Evolutionary conservation across 2,113 vertebrate species (phyloP).

Genomic region (Syrmaticus mikado): DNA sequence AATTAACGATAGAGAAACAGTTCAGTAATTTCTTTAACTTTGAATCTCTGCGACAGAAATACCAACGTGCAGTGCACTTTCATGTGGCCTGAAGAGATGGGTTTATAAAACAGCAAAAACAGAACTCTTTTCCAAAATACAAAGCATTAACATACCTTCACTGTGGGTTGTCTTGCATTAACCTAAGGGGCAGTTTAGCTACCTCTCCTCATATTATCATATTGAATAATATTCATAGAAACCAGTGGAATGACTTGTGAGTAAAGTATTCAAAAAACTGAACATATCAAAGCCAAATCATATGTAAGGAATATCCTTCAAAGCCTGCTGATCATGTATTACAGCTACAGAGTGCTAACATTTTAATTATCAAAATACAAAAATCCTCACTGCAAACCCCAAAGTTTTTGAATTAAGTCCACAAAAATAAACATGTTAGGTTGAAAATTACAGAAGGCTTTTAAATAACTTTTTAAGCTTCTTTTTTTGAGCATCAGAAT

Average conservation of each 20-base stretch:
- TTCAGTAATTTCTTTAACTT: constrained; percentile 8
- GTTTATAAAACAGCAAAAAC: not conserved
- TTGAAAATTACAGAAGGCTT: constrained; percentile 1
- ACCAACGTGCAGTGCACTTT: not conserved
- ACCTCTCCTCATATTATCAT: not conserved
- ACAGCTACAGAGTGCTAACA: not conserved
- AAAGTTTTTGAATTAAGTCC: constrained; percentile 25
- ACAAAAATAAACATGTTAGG: constrained; percentile 27
- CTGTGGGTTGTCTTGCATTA: not conserved
- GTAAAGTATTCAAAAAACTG: constrained; percentile 25
- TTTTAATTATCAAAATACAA: constrained; percentile 33
- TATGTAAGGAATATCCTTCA: constrained; percentile 46
- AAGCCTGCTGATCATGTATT: constrained; percentile 9
- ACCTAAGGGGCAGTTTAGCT: not conserved
- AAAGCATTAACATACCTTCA: not conserved
- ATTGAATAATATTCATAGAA: not conserved
- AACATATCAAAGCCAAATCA: constrained; percentile 24
- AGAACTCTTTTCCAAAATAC: not conserved
- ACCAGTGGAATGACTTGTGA: not conserved
- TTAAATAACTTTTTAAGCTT: constrained; percentile 11
- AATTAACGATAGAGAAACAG: not conserved
- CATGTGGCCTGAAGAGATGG: not conserved
- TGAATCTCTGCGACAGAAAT: constrained; percentile 9
- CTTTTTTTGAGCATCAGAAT: not conserved
- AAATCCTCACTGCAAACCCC: constrained; percentile 6